A percentile compares a stretch with the other conserved stretches of the same genome.
These are phyloP conservation scores for Philereme transversata DNA, from an alignment of 2,888 invertebrate genomes.

Conservation along the genomic window DNA sequence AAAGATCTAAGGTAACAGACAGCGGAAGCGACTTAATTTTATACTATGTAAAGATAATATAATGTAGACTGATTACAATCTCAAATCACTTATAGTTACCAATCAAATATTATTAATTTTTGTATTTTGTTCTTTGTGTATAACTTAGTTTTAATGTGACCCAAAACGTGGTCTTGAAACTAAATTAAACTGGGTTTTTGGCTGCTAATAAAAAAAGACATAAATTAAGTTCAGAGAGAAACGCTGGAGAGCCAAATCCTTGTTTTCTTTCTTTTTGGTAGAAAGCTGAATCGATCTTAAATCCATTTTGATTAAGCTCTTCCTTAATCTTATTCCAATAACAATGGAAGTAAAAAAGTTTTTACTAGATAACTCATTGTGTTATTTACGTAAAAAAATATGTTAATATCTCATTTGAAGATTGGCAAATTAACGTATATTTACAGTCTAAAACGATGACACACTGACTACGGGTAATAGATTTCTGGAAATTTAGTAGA, in stretches of 20 bases:
- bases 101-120: too few relatives aligned
- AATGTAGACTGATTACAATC: not conserved
- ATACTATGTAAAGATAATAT: too few relatives aligned
- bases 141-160: not conserved
- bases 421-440: not conserved
- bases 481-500: too few relatives aligned
- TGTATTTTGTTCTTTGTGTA: too few relatives aligned
- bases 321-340: not conserved
- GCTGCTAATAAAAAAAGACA: too few relatives aligned
- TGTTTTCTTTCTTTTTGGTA: not conserved
- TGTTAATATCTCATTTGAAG: not conserved
- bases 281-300: conserved; percentile 1
- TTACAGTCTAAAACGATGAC: not conserved
- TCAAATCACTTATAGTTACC: too few relatives aligned
- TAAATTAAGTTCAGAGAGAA: too few relatives aligned
- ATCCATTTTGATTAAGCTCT: conserved; percentile 1
- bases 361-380: not conserved
- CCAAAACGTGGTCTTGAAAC: not conserved
- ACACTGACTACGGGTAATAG: too few relatives aligned
- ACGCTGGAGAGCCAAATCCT: not conserved
- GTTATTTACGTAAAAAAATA: not conserved
- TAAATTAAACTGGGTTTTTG: not conserved
- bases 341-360: conserved; percentile 7
- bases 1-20: too few relatives aligned
- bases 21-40: too few relatives aligned